Percentiles rank a stretch among this genome's conserved stretches.
phyloP scores from a whole-genome alignment of 2,113 vertebrate species.

The Hippolais icterina region DNA sequence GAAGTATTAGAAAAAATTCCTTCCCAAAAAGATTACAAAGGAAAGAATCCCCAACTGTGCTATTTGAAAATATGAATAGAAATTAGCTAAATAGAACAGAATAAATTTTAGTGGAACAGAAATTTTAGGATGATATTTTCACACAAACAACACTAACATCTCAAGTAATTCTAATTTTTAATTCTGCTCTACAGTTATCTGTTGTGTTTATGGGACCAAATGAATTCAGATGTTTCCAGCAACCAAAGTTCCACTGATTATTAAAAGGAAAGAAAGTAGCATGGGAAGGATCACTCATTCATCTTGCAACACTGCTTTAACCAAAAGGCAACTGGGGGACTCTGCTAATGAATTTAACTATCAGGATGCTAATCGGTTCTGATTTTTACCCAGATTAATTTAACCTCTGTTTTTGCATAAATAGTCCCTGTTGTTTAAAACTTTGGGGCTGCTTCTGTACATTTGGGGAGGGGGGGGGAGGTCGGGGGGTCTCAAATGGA shows the following conservation, averaged over 20 bases:
- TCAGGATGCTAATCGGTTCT: neutral
- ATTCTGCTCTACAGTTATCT: neutral
- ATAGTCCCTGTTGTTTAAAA: neutral
- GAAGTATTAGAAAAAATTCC: constrained; percentile 10
- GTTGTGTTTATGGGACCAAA: neutral
- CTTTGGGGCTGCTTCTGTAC: neutral
- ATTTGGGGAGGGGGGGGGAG: accelerated
- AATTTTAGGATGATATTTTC: neutral
- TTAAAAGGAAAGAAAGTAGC: neutral
- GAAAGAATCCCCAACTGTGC: neutral
- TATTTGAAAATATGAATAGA: constrained; percentile 18
- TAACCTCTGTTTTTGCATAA: neutral
- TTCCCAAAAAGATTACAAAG: neutral
- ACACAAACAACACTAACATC: neutral
- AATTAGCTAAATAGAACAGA: neutral
- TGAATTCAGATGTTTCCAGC: neutral
- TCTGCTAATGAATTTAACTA: neutral
- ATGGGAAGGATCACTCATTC: neutral
- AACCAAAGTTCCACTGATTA: neutral
- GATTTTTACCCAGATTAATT: neutral
- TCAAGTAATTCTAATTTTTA: neutral
- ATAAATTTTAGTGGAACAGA: neutral
- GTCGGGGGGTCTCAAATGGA: neutral
- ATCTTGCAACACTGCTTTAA: neutral
- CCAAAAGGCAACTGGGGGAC: neutral